Evolutionary conservation across 2,888 invertebrate species (phyloP).

Genomic region (Aleiodes alternator): DNA sequence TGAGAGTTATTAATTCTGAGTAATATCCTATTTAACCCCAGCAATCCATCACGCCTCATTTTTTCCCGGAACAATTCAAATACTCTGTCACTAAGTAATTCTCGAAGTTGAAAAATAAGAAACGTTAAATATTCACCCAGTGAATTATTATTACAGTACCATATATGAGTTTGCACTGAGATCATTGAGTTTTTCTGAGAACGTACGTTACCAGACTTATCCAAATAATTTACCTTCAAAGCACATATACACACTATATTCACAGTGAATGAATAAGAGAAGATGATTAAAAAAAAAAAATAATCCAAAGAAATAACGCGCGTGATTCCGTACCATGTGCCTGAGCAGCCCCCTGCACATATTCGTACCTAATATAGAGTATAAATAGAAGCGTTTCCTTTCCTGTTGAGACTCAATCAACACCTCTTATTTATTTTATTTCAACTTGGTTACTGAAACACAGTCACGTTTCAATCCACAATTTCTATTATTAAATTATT

Average conservation of each 20-base stretch:
- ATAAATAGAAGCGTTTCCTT: conserved; percentile 32
- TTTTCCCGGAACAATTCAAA: background rate
- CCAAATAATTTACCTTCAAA: conserved; percentile 65
- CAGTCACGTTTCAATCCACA: conserved; percentile 30
- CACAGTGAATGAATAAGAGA: no score
- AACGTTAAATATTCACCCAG: conserved; percentile 12
- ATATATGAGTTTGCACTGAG: conserved; percentile 9
- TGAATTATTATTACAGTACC: conserved; percentile 26
- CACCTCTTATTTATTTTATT: conserved; percentile 33
- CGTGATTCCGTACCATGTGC: conserved; percentile 64
- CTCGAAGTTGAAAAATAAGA: background rate
- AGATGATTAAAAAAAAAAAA: background rate
- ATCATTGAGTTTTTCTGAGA: conserved; percentile 33
- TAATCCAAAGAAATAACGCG: conserved; percentile 52
- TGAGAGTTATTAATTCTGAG: no score
- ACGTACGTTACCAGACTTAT: conserved; percentile 56
- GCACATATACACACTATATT: conserved; percentile 36
- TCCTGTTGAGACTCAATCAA: conserved; percentile 33
- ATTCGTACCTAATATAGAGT: conserved; percentile 26
- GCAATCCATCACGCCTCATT: no score
- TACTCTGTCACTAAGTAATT: conserved; percentile 18
- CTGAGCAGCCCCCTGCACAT: conserved; percentile 38
- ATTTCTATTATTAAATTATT: conserved; percentile 33
- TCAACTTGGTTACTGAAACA: background rate
- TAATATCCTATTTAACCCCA: no score